Conservation (phyloP, 2,113 vertebrate genomes). For the Labeo catla region DNA sequence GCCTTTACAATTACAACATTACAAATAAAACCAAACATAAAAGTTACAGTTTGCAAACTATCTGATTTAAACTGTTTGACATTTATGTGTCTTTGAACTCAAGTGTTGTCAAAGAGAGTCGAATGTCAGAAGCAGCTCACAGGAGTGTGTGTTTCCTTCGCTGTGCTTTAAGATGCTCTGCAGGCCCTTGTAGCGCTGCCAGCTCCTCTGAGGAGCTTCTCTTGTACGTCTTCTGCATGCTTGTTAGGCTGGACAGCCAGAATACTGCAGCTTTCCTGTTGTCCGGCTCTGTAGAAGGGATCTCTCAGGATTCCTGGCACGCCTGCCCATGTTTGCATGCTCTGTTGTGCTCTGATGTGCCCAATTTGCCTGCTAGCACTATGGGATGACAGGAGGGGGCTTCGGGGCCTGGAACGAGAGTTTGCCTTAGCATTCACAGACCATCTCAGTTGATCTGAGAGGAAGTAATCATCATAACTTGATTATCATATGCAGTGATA, state of each 20-base stretch:
- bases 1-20: background rate
- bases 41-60: background rate
- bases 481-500: background rate
- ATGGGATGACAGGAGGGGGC: constrained; percentile 2
- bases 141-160: background rate
- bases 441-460: background rate
- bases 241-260: constrained; percentile 9
- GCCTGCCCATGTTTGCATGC: constrained; percentile 41
- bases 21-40: background rate
- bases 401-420: background rate
- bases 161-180: constrained; percentile 14
- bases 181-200: constrained; percentile 1
- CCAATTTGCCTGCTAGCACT: constrained; percentile 26
- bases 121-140: constrained; percentile 1
- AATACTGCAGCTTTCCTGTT: constrained; percentile 21
- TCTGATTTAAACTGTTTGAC: background rate
- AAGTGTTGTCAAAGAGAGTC: constrained; percentile 2
- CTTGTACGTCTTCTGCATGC: constrained; percentile 25
- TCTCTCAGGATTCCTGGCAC: constrained; percentile 44
- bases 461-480: background rate
- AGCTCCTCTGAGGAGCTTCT: background rate
- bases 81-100: constrained; percentile 11
- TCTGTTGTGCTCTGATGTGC: constrained; percentile 29
- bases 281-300: constrained; percentile 1
- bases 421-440: constrained; percentile 2